phyloP scores from a whole-genome alignment of 2,888 invertebrate species.

The Gnatocerus cornutus region DNA sequence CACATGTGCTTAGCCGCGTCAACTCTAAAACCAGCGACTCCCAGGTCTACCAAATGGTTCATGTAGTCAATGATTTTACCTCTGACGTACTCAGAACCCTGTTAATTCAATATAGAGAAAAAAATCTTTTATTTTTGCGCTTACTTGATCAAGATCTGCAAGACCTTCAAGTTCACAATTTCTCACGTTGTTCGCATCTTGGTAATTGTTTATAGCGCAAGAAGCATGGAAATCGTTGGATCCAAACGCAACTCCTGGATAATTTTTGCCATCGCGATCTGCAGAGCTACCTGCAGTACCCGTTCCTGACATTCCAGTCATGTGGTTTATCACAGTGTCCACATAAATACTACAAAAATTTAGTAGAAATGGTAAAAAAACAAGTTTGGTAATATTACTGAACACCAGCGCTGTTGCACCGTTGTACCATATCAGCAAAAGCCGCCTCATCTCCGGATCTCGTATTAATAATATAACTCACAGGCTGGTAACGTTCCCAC shows the following conservation, averaged over 20 bases:
- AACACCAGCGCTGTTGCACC: slow-evolving; percentile 87
- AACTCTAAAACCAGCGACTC: slow-evolving; percentile 75
- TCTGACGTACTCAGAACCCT: slow-evolving; percentile 73
- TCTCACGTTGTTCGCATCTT: slow-evolving; percentile 76
- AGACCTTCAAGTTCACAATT: slow-evolving; percentile 73
- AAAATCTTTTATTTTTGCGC: no score
- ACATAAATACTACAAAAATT: slow-evolving; percentile 77
- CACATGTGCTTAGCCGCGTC: slow-evolving; percentile 74
- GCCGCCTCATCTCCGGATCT: slow-evolving; percentile 85
- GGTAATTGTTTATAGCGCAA: slow-evolving; percentile 79
- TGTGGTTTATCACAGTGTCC: slow-evolving; percentile 85
- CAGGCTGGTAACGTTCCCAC: slow-evolving; percentile 93
- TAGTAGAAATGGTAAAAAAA: no score
- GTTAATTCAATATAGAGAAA: no score
- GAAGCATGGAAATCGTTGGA: slow-evolving; percentile 79
- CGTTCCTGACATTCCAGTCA: slow-evolving; percentile 75
- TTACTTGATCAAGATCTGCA: slow-evolving; percentile 60
- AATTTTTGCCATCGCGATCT: slow-evolving; percentile 69
- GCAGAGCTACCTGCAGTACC: slow-evolving; percentile 78
- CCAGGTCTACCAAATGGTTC: slow-evolving; percentile 72
- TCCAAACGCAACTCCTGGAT: slow-evolving; percentile 79
- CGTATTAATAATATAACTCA: slow-evolving; percentile 84
- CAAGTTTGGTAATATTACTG: slow-evolving; percentile 55
- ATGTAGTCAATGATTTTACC: slow-evolving; percentile 71
- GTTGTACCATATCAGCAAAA: slow-evolving; percentile 83